Conservation (phyloP, 2,113 vertebrate species). For the Psephotus haematonotus region DNA sequence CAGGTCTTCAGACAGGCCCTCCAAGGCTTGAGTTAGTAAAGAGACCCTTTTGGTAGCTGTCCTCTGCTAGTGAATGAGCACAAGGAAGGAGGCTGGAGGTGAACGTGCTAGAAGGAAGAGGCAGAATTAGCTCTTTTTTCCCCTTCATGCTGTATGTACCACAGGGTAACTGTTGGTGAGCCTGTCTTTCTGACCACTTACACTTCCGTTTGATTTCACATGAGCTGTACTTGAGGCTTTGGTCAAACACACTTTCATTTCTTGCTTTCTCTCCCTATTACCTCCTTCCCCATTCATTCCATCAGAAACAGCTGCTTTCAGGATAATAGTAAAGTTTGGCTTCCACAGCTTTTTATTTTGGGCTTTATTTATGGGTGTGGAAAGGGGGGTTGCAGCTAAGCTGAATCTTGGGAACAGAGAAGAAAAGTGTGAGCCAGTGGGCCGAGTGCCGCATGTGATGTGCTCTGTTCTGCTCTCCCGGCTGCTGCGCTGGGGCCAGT, state of each 20-base stretch:
- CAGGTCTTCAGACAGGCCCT: not conserved
- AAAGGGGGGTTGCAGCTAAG: not conserved
- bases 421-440: not conserved
- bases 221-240: not conserved
- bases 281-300: not conserved
- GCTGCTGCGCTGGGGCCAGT: not conserved
- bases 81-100: not conserved
- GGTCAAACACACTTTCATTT: not conserved
- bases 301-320: not conserved
- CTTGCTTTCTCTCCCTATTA: not conserved
- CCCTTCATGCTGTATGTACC: rapidly evolving
- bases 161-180: not conserved
- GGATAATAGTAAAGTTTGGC: not conserved
- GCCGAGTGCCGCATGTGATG: not conserved
- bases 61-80: not conserved
- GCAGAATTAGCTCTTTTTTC: not conserved
- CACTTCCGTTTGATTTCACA: not conserved
- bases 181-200: not conserved
- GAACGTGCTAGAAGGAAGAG: not conserved
- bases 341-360: not conserved
- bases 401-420: not conserved
- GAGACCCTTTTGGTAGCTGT: not conserved
- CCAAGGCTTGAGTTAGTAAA: not conserved
- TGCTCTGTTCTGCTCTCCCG: not conserved
- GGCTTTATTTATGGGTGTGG: not conserved